phyloP scores from a whole-genome alignment of 2,113 vertebrate species.

The Terrapene triunguis region DNA sequence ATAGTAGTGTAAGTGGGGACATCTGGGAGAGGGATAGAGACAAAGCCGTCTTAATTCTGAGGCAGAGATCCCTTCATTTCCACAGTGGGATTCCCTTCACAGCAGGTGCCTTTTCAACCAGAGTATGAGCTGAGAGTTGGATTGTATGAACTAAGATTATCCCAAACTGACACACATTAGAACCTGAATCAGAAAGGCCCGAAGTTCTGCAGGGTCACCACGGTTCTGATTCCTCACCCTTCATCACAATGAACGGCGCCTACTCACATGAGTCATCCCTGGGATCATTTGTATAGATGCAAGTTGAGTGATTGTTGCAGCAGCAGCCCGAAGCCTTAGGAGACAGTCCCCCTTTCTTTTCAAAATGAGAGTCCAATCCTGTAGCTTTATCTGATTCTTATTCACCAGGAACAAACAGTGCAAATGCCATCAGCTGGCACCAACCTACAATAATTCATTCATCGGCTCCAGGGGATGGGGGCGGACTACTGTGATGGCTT shows the following conservation, averaged over 20 bases:
- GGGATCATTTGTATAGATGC: rapidly evolving
- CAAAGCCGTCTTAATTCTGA: not conserved
- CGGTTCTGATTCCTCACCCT: rapidly evolving
- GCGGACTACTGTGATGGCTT: not conserved
- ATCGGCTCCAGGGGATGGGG: not conserved
- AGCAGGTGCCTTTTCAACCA: not conserved
- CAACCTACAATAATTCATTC: not conserved
- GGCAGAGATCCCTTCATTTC: not conserved
- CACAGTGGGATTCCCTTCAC: not conserved
- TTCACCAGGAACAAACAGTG: not conserved
- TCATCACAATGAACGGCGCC: rapidly evolving
- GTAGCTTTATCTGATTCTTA: not conserved
- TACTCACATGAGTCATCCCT: rapidly evolving
- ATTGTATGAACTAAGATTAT: not conserved
- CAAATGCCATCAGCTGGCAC: rapidly evolving
- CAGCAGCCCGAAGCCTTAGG: rapidly evolving
- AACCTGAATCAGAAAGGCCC: not conserved
- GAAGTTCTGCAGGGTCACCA: rapidly evolving
- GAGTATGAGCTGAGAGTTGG: not conserved
- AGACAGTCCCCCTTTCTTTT: not conserved
- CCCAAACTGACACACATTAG: not conserved
- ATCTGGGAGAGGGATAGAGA: rapidly evolving
- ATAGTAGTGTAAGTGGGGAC: not conserved
- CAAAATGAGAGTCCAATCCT: not conserved
- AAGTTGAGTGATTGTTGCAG: not conserved